Percentiles rank a stretch among this genome's conserved stretches.
These are phyloP conservation scores for Chrysomallon squamiferum DNA, from an alignment of 1,140 invertebrate species.

Conservation along the genomic window DNA sequence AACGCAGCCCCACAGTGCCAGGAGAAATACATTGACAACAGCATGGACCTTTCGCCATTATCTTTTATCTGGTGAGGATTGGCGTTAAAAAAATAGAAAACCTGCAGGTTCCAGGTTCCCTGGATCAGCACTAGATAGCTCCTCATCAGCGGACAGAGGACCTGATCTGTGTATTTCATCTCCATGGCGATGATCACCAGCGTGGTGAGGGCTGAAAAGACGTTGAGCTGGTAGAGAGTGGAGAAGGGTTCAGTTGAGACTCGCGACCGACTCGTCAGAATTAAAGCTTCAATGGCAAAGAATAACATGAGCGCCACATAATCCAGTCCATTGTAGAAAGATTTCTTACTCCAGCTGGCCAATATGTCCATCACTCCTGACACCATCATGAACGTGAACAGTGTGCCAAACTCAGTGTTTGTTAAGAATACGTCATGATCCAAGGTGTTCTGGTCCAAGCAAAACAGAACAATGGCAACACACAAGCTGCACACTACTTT, in stretches of 20 bases:
- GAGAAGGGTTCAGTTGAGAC: not conserved
- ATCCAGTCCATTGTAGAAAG: conserved; percentile 26
- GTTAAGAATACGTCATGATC: not conserved
- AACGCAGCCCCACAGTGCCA: conserved; percentile 32
- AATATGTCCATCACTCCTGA: conserved; percentile 31
- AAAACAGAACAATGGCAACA: conserved; percentile 6
- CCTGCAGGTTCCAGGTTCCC: conserved; percentile 38
- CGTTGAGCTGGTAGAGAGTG: conserved; percentile 4
- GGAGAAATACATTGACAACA: conserved; percentile 29
- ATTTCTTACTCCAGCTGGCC: conserved; percentile 13
- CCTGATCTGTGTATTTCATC: conserved; percentile 19
- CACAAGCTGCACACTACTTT: conserved; percentile 19
- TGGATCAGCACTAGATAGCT: conserved; percentile 29
- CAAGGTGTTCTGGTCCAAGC: not conserved
- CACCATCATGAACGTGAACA: conserved; percentile 29
- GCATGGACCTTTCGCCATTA: not conserved
- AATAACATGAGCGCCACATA: conserved; percentile 25
- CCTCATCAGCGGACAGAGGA: conserved; percentile 30
- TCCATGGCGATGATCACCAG: conserved; percentile 19
- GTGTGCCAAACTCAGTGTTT: conserved; percentile 13
- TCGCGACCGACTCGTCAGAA: conserved; percentile 18
- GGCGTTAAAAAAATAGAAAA: conserved; percentile 12
- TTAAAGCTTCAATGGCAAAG: conserved; percentile 25
- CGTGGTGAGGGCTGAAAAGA: not conserved
- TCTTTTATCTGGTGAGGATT: not conserved